Percentiles rank a stretch among this genome's conserved stretches.
phyloP scores from a whole-genome alignment of 2,888 invertebrate species.

The Andricus quercusramuli region DNA sequence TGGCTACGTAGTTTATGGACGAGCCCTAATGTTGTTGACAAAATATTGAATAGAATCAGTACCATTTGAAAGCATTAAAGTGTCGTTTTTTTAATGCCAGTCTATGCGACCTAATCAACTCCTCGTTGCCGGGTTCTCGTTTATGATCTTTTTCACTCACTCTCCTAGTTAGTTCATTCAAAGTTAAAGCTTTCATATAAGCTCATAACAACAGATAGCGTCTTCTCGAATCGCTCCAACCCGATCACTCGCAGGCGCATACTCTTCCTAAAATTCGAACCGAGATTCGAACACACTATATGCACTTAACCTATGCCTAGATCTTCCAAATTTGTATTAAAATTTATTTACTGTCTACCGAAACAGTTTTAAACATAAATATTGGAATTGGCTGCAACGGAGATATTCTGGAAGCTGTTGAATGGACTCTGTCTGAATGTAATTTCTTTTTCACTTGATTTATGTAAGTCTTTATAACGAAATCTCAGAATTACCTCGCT shows the following conservation, averaged over 20 bases:
- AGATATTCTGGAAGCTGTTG: background rate
- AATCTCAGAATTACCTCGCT: no score
- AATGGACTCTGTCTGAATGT: background rate
- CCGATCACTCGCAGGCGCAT: slow-evolving; percentile 55
- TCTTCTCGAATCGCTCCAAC: slow-evolving; percentile 58
- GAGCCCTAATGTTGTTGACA: no score
- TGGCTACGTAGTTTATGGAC: no score
- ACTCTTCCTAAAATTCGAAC: slow-evolving; percentile 45
- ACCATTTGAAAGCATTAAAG: no score
- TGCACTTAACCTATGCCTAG: background rate
- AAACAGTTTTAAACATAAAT: background rate
- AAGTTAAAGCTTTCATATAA: slow-evolving; percentile 75
- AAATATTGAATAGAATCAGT: no score
- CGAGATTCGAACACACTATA: no score
- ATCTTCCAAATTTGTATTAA: background rate
- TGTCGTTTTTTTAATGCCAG: no score
- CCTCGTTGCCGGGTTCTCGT: slow-evolving; percentile 51
- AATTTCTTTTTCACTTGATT: no score
- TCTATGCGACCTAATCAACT: slow-evolving; percentile 8
- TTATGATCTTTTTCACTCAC: slow-evolving; percentile 52
- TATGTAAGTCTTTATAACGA: no score
- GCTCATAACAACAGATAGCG: slow-evolving; percentile 69
- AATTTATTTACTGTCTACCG: background rate
- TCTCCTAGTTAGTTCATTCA: slow-evolving; percentile 67
- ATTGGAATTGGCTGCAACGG: background rate